Base-by-base conservation (phyloP, 2,888 invertebrate genomes). In the Ephialtes manifestator region DNA sequence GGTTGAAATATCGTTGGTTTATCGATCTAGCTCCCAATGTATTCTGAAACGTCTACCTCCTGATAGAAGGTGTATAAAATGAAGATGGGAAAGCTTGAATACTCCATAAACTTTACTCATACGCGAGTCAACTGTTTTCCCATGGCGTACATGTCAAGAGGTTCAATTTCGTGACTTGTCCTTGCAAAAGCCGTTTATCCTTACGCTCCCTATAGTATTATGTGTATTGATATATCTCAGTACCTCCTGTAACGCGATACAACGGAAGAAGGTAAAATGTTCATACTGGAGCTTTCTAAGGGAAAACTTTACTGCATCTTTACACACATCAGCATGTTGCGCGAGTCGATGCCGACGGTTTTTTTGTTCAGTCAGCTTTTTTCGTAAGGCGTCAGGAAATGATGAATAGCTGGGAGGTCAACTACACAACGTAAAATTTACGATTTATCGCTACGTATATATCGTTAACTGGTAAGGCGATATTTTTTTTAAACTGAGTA, bases 141-240 rank as follows among this genome's bases (percentile, higher is more conserved):
- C 11, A 39, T 39, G 39, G 39, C 31, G 35, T 71, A 71, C 13
- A 53, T 15, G 13, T 18, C n/a, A 7, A 10, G 24, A 55, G 39
- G 18, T 55, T 55, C 55, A 71, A 71, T 71, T 55, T 71, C 55
- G 55, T 35, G 71, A 71, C 31, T 18, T 71, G 31, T 53, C 71
- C 35, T 20, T 18, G 53, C 53, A 39, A 35, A 53, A 55, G n/a
- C 15, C 4, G 18, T 71, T 71, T 71, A 55, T 35, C 35, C 20
- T 13, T 31, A 5, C 39, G 20, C 3, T 31, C 20, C 39, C 3
- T 35, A 20, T 5, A 20, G 31, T 35, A 46, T 35, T 53, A 53
- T 51, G 20, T 53, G 11, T 53, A 71, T 71, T 20, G 18, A 18
- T 31, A 39, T 20, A 15, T 35, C 20, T 51, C 53, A 5, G 24